Evolutionary conservation across 2,113 vertebrate genomes (phyloP), one percentile per base, ranked within the genome.

Genomic region (Pungitius pungitius): DNA sequence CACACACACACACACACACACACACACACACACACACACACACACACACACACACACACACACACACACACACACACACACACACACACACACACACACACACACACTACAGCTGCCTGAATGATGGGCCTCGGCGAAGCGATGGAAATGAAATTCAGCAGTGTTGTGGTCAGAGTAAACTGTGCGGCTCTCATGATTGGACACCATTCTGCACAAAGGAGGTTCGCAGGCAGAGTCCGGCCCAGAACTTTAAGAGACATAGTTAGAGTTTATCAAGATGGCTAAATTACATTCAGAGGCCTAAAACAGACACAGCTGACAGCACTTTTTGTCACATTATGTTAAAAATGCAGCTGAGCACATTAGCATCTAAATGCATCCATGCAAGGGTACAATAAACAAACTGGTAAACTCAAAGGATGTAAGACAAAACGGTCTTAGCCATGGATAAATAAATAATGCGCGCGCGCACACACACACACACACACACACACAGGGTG

Each of bases 101-200:
- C n/a, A n/a, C n/a, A n/a, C 20, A 18, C 58, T 47, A 17, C 14
- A 54, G 22, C 42, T 56, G 60, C 20, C 56, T 56, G 40, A 75
- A 61, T 64, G 42, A 42, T 63, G 42, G 60, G 42, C 60, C 10
- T 42, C 40, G 33, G 11, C 10, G 18, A 30, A 45, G n/a, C 47
- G 24, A 45, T 71, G 17, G 72, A 49, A 75, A 75, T 61, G 43
- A 63, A 42, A 54, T 54, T 57, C 37, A 64, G 52, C 30, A 54
- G 65, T 5, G 39, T 17, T 69, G 54, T 7, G 3, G 60, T 58
- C 18, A 12, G 27, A 22, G 26, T 35, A 7, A 26, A 60, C 49
- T 45, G 69, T 65, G 42, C 30, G 18, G 42, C 43, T 55, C 62
- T 71, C 14, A 57, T 51, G 27, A 68, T 62, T 26, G 35, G 47